phyloP scores from a whole-genome alignment of 2,888 invertebrate genomes.

The Acronicta aceris region DNA sequence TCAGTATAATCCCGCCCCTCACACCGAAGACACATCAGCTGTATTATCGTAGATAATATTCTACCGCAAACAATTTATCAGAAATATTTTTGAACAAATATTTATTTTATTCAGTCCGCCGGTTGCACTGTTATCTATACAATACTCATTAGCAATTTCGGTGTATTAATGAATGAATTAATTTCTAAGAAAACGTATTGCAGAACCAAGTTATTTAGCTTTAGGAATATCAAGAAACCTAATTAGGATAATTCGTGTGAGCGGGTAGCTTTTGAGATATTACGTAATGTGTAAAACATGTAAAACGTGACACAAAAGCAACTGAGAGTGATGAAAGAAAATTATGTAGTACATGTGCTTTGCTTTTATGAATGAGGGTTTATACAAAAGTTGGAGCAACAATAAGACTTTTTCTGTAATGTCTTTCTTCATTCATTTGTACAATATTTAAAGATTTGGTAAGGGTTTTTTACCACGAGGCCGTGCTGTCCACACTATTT shows the following conservation, averaged over 20 bases:
- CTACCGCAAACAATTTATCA: conserved; percentile 37
- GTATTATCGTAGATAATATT: conserved; percentile 54
- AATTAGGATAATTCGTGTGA: conserved; percentile 19
- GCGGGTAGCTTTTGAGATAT: conserved; percentile 30
- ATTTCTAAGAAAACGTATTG: conserved; percentile 24
- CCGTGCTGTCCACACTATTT: conserved; percentile 57
- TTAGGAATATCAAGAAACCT: conserved; percentile 15
- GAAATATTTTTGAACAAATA: conserved; percentile 33
- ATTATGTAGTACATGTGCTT: conserved; percentile 37
- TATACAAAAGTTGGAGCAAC: conserved; percentile 60
- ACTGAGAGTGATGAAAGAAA: conserved; percentile 23
- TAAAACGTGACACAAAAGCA: conserved; percentile 23
- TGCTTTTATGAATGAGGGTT: conserved; percentile 61
- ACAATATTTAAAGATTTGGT: conserved; percentile 54
- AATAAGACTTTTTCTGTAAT: conserved; percentile 61
- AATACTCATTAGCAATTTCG: conserved; percentile 30
- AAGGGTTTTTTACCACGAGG: conserved; percentile 51
- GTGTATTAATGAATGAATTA: conserved; percentile 27
- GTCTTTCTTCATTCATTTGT: conserved; percentile 56
- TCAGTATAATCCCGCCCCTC: conserved; percentile 53
- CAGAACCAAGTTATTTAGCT: conserved; percentile 16
- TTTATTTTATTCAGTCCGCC: conserved; percentile 27
- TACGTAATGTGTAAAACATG: conserved; percentile 12
- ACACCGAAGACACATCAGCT: conserved; percentile 53
- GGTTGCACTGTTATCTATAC: conserved; percentile 17